Evolutionary conservation across 2,888 invertebrate species (phyloP).

Genomic region (Pollenia labialis): DNA sequence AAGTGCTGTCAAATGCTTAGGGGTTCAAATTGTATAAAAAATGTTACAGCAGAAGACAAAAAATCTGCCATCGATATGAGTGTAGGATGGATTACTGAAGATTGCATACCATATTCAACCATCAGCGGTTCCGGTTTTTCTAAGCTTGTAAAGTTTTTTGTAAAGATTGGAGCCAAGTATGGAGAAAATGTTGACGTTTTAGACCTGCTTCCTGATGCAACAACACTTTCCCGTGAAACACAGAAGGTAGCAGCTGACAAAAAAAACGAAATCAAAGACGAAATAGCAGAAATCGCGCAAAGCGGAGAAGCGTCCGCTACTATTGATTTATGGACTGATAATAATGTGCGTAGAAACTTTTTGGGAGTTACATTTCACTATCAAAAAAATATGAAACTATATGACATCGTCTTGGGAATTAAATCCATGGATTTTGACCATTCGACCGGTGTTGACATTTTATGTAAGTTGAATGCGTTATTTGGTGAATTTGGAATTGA

Average conservation of each 20-base stretch:
- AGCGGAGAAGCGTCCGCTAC: slow-evolving; percentile 66
- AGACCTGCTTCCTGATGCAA: slow-evolving; percentile 66
- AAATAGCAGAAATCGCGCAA: slow-evolving; percentile 40
- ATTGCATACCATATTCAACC: slow-evolving; percentile 17
- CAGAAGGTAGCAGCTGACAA: slow-evolving; percentile 62
- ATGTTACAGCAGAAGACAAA: too few species aligned
- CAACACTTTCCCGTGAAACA: slow-evolving; percentile 60
- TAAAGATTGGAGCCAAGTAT: slow-evolving; percentile 71
- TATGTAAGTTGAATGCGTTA: neutral
- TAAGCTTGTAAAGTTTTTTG: slow-evolving; percentile 65
- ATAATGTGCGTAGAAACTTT: slow-evolving; percentile 71
- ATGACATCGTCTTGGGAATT: slow-evolving; percentile 64
- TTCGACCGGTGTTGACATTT: slow-evolving; percentile 61
- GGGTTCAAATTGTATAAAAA: too few species aligned
- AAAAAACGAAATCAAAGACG: slow-evolving; percentile 47
- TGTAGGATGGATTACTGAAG: neutral
- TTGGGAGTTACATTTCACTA: slow-evolving; percentile 72
- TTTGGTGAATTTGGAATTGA: slow-evolving; percentile 65
- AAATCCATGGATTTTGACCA: slow-evolving; percentile 72
- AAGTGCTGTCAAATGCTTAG: too few species aligned
- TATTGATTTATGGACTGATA: neutral
- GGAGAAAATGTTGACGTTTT: slow-evolving; percentile 66
- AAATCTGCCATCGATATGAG: too few species aligned
- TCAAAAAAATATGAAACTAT: slow-evolving; percentile 65
- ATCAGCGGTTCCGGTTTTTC: slow-evolving; percentile 62